Evolutionary conservation across 23 tunicate species (phyloP), one percentile per base, ranked within the genome.

Genomic region (Aplidium turbinatum): DNA sequence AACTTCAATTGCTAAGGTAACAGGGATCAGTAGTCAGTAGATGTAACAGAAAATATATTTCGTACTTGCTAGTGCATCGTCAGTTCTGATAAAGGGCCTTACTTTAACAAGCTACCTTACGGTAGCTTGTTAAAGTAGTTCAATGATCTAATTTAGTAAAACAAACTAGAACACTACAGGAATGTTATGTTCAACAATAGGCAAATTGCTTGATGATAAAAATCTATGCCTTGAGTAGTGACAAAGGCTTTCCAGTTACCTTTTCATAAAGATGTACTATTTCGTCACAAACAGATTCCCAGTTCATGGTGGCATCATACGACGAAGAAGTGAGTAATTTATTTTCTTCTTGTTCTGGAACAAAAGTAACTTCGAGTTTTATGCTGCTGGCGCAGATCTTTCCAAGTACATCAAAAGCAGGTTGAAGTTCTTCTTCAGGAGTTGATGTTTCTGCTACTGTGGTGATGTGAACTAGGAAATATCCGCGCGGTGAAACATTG

Each of bases 271-370:
- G 26, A 3, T 54, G 33, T 32, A 31, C 21, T 33, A 75, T 54
- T 54, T 75, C 80, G 31, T 75, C 80, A 38, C 33, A 24, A 23
- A 58, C 68, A 6, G 52, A 24, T 9, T 75, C 68, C 80, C 80
- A 75, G 31, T 28, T 56, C 51, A 57, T 38, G 6, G 68, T 31
- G 33, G 36, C 57, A 23, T 75, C 80, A 22, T 30, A 75, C 7
- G 53, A 53, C 34, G 35, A 27, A 20, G 80, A 35, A 24, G 36
- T 35, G 19, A 56, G 57, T 4, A 32, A 27, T 31, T 66, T 66
- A n/a, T 75, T 20, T 5, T 52, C 63, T 2, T 16, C 33, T 6
- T 31, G 25, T 6, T 34, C 24, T 18, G 22, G 45, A 22, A 16
- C 21, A 32, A 1, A 72, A 3, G 18, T 22, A 35, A 35, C 40